Conservation (phyloP, 2,113 vertebrate species). For the Synodontis membranacea region DNA sequence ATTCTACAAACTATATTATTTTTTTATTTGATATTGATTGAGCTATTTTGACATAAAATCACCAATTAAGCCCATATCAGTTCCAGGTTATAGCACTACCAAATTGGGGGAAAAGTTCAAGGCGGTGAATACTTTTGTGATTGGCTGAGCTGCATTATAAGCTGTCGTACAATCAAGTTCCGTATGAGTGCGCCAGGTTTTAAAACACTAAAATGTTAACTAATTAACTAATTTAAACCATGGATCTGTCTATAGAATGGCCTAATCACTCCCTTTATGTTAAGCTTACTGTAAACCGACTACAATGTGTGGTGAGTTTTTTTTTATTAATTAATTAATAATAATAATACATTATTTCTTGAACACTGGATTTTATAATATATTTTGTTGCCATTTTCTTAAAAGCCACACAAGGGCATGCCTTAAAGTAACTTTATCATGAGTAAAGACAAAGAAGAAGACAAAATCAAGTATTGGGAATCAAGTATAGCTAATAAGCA, state of each 20-base stretch:
- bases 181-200: neutral
- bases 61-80: neutral
- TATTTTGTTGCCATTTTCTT: constrained; percentile 1
- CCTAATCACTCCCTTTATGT: neutral
- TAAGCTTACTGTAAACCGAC: neutral
- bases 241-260: neutral
- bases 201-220: neutral
- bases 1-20: neutral
- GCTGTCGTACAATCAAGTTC: neutral
- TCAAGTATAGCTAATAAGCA: neutral
- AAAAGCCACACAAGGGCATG: neutral
- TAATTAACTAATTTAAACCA: too few relatives aligned
- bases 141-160: neutral
- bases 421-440: neutral
- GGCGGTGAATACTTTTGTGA: neutral
- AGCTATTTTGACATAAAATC: neutral
- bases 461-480: neutral
- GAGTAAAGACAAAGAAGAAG: too few relatives aligned
- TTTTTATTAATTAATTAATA: neutral
- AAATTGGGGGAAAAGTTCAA: neutral
- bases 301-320: neutral
- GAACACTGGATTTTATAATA: neutral
- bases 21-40: neutral
- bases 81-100: neutral
- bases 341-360: constrained; percentile 4